These are phyloP conservation scores for Macropodus opercularis DNA, from an alignment of 2,797 vertebrate genomes.

Conservation along the genomic window DNA sequence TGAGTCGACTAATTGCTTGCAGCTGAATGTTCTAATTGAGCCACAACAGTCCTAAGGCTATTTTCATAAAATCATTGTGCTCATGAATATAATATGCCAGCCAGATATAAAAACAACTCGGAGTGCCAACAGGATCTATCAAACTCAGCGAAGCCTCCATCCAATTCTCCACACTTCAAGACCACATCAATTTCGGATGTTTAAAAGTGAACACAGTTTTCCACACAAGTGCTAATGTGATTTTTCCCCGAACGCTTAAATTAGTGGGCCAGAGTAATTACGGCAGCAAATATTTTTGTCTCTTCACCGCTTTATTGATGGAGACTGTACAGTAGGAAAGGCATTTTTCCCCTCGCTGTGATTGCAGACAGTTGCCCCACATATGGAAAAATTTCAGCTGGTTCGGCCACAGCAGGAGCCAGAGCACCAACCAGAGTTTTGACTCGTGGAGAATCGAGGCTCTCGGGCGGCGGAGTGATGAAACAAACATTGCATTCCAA, in stretches of 20 bases:
- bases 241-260: constrained; percentile 50
- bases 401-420: constrained; percentile 79
- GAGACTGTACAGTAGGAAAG: constrained; percentile 41
- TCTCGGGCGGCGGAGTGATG: constrained; percentile 84
- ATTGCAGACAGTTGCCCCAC: constrained; percentile 77
- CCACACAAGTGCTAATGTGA: constrained; percentile 57
- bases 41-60: constrained; percentile 83
- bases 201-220: constrained; percentile 69
- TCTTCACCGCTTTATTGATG: constrained; percentile 39
- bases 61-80: constrained; percentile 84
- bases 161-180: constrained; percentile 73
- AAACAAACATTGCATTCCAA: constrained; percentile 84
- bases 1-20: constrained; percentile 85
- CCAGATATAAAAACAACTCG: constrained; percentile 77
- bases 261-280: constrained; percentile 57
- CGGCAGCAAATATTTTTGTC: constrained; percentile 55
- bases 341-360: constrained; percentile 52
- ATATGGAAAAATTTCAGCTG: constrained; percentile 81
- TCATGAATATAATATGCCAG: constrained; percentile 82
- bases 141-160: constrained; percentile 75
- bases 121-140: constrained; percentile 76
- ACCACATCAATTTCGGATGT: constrained; percentile 69
- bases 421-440: constrained; percentile 78
- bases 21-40: constrained; percentile 87
- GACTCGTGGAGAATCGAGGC: constrained; percentile 80